Evolutionary conservation across 2,113 vertebrate species (phyloP).

Genomic region (Lontra canadensis): DNA sequence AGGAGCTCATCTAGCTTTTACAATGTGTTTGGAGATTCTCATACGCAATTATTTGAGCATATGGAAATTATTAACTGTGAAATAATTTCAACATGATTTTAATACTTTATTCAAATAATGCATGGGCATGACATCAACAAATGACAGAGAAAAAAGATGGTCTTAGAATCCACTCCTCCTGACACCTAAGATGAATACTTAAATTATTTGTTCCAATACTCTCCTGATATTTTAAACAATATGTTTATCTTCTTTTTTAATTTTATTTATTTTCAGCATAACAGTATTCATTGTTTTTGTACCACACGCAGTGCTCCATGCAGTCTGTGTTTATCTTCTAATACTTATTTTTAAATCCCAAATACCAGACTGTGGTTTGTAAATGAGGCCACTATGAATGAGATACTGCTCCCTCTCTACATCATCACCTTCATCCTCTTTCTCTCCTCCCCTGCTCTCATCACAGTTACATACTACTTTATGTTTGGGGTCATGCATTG

Average conservation of each 20-base stretch:
- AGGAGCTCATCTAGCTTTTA: background rate
- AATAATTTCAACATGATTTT: background rate
- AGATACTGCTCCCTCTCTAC: too few species aligned
- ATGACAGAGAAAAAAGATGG: background rate
- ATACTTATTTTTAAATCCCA: background rate
- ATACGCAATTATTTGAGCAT: background rate
- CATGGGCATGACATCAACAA: background rate
- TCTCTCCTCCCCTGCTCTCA: background rate
- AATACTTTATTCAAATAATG: background rate
- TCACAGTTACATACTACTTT: background rate
- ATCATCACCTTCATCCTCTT: background rate
- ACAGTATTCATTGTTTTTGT: too few species aligned
- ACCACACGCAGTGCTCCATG: too few species aligned
- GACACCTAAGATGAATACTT: background rate
- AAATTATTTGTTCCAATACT: background rate
- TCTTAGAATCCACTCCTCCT: background rate
- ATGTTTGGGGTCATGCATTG: background rate
- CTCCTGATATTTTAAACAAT: too few species aligned
- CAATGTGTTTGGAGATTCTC: too few species aligned
- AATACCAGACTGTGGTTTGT: background rate
- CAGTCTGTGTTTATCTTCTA: background rate
- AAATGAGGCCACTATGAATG: background rate
- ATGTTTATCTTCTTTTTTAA: background rate
- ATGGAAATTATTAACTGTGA: background rate
- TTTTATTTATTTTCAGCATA: too few species aligned